Percentiles rank a stretch among this genome's conserved stretches.
These are phyloP conservation scores for Euglossa dilemma DNA, from an alignment of 1,140 invertebrate genomes.

Conservation along the genomic window DNA sequence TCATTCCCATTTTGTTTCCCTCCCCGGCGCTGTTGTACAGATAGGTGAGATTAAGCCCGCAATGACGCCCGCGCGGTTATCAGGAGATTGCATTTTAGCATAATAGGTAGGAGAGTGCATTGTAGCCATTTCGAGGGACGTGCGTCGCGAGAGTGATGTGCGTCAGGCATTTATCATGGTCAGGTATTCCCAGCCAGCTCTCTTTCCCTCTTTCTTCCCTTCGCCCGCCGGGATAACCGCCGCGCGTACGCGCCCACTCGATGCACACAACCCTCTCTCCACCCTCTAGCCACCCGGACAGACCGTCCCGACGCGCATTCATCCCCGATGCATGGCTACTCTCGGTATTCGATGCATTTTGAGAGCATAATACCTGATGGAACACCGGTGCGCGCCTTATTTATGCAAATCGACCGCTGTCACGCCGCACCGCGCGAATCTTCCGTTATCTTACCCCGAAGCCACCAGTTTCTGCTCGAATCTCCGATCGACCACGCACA, in stretches of 20 bases:
- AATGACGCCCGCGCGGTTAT: conserved; percentile 67
- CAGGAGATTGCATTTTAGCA: conserved; percentile 75
- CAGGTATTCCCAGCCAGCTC: conserved; percentile 43
- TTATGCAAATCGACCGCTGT: conserved; percentile 39
- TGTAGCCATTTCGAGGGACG: conserved; percentile 62
- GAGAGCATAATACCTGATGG: conserved; percentile 45
- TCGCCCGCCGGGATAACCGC: conserved; percentile 8
- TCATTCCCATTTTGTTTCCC: conserved; percentile 66
- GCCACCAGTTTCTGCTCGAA: too few relatives aligned
- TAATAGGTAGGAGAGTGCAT: conserved; percentile 65
- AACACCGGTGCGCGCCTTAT: conserved; percentile 32
- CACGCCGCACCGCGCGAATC: conserved; percentile 7
- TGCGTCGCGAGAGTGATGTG: conserved; percentile 63
- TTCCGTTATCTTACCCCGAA: background rate
- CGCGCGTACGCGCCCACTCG: background rate
- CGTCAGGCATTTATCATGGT: conserved; percentile 70
- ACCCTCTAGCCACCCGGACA: too few relatives aligned
- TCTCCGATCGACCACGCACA: too few relatives aligned
- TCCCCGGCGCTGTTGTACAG: conserved; percentile 41
- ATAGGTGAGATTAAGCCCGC: conserved; percentile 70
- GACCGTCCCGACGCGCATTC: conserved; percentile 1
- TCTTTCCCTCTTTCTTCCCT: background rate
- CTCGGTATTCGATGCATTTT: conserved; percentile 45
- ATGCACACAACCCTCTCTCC: too few relatives aligned
- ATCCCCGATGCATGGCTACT: conserved; percentile 39